Conservation (phyloP, 2,888 invertebrate genomes). For the Drosophila longiperda region DNA sequence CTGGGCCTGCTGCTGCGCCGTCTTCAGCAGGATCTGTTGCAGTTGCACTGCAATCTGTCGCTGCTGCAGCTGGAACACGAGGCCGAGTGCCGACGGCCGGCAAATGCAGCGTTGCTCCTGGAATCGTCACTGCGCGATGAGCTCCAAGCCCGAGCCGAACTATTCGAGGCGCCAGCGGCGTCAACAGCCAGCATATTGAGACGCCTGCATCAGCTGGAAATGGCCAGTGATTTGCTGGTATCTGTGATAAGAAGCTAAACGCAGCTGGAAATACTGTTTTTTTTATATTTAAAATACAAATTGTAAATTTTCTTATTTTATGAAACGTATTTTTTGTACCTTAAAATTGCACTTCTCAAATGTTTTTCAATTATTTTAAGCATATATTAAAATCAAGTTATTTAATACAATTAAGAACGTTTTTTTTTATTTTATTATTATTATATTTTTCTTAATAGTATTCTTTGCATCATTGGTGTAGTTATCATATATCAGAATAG, state of each 20-base stretch:
- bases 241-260: conserved; percentile 44
- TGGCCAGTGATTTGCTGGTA: conserved; percentile 59
- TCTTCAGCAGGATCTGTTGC: conserved; percentile 65
- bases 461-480: no score
- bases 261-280: conserved; percentile 1
- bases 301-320: no score
- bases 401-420: no score
- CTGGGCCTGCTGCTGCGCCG: conserved; percentile 63
- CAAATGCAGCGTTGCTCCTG: conserved; percentile 48
- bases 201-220: conserved; percentile 52
- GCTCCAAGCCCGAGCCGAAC: conserved; percentile 39
- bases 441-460: no score
- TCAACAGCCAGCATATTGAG: background rate
- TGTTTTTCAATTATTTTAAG: no score
- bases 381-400: no score
- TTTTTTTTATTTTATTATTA: no score
- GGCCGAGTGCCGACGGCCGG: conserved; percentile 9
- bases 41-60: conserved; percentile 68
- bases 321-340: background rate
- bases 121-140: conserved; percentile 76
- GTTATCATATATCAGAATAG: background rate
- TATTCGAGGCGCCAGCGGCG: conserved; percentile 18
- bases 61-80: conserved; percentile 37
- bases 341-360: background rate
- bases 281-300: conserved; percentile 1